Conservation (phyloP, 2,888 invertebrate species). For the Allolobophora icterica region DNA sequence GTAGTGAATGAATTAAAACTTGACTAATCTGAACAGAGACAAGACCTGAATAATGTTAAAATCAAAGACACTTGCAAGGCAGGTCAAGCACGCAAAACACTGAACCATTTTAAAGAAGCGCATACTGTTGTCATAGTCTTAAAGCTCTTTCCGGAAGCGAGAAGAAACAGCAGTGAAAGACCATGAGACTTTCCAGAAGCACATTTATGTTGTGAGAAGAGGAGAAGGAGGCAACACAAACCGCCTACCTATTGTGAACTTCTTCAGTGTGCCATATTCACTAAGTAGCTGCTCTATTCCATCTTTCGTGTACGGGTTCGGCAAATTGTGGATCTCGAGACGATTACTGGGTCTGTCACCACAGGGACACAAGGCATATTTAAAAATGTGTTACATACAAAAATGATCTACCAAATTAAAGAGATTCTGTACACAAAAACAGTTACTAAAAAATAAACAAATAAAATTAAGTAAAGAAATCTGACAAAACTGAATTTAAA, state of each 20-base stretch:
- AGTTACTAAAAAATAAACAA: neutral
- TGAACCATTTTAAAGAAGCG: neutral
- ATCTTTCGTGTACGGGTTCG: slow-evolving; percentile 22
- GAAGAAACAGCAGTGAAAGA: neutral
- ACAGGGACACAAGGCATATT: neutral
- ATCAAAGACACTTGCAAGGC: neutral
- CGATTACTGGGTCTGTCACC: slow-evolving; percentile 28
- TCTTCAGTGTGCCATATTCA: slow-evolving; percentile 22
- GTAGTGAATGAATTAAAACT: neutral
- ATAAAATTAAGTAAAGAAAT: neutral
- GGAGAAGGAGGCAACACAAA: slow-evolving; percentile 12
- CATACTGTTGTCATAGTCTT: neutral
- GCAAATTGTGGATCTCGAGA: slow-evolving; percentile 28
- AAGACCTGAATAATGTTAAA: neutral
- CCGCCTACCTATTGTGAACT: slow-evolving; percentile 22
- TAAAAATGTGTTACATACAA: neutral
- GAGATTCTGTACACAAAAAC: neutral
- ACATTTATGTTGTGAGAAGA: neutral
- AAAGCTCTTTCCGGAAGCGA: neutral
- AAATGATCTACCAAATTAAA: neutral
- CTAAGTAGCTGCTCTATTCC: slow-evolving; percentile 18
- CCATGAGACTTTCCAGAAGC: neutral
- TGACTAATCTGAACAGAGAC: neutral
- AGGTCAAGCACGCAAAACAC: neutral
- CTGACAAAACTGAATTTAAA: neutral